Conservation (phyloP, 1,140 invertebrate genomes). For the Atta cephalotes region DNA sequence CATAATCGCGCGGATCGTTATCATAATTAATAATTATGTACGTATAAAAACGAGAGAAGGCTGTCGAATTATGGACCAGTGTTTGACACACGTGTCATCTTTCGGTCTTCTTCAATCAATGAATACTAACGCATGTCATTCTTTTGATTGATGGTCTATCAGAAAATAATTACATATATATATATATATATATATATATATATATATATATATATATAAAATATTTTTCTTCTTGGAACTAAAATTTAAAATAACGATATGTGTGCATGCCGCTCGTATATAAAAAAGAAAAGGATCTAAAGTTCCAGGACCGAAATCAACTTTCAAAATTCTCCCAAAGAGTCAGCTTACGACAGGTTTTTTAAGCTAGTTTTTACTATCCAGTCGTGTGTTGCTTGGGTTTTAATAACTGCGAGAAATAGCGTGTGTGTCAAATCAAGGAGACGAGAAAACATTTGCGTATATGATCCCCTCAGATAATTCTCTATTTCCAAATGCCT, state of each 20-base stretch:
- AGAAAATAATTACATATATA: background rate
- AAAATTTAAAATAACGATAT: constrained; percentile 5
- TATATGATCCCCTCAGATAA: constrained; percentile 63
- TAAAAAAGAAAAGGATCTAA: constrained; percentile 9
- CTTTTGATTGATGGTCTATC: constrained; percentile 18
- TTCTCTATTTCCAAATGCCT: background rate
- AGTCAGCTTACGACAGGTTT: constrained; percentile 74
- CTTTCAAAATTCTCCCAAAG: constrained; percentile 83
- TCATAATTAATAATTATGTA: constrained; percentile 15
- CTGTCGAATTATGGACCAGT: constrained; percentile 24
- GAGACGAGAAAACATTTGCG: constrained; percentile 57
- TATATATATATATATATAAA: background rate
- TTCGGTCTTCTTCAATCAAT: constrained; percentile 53
- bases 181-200: background rate
- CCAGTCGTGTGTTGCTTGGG: constrained; percentile 82
- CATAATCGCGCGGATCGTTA: constrained; percentile 2
- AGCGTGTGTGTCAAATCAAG: constrained; percentile 77
- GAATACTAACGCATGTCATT: constrained; percentile 32
- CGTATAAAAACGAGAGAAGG: constrained; percentile 15
- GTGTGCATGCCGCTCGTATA: background rate
- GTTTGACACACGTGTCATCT: constrained; percentile 33
- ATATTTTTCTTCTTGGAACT: constrained; percentile 9
- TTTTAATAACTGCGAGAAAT: constrained; percentile 79
- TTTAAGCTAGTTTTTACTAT: constrained; percentile 79
- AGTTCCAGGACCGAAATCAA: constrained; percentile 52